Evolutionary conservation across 2,113 vertebrate genomes (phyloP).

Genomic region (Oenanthe oenanthe): DNA sequence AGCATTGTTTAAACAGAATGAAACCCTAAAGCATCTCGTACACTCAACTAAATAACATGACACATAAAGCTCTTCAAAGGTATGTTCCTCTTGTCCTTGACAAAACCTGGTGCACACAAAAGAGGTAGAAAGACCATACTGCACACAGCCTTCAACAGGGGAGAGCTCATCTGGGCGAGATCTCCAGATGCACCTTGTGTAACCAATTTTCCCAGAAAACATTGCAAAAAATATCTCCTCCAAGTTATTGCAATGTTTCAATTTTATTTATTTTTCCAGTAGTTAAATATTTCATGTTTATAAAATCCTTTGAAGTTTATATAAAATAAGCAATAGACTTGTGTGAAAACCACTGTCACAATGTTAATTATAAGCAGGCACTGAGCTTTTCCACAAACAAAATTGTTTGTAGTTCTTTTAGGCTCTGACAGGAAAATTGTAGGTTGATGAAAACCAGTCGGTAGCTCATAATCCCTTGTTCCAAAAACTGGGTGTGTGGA

Average conservation of each 20-base stretch:
- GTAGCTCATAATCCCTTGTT: background rate
- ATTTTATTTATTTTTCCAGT: slow-evolving; percentile 11
- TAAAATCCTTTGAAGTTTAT: background rate
- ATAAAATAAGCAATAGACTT: background rate
- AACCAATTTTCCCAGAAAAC: background rate
- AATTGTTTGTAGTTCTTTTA: background rate
- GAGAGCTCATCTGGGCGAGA: background rate
- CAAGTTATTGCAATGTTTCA: background rate
- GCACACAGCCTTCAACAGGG: background rate
- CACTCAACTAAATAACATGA: background rate
- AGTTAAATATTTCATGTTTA: background rate
- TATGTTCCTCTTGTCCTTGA: background rate
- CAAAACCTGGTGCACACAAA: background rate
- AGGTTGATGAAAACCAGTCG: slow-evolving; percentile 22
- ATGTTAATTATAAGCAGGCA: slow-evolving; percentile 21
- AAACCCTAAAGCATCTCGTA: background rate
- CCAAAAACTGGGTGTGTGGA: background rate
- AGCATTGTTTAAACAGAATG: background rate
- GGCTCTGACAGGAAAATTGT: background rate
- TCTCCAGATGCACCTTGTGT: background rate
- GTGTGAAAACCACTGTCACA: background rate
- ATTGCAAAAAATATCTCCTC: background rate
- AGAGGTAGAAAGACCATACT: background rate
- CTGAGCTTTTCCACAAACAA: background rate
- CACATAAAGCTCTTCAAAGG: background rate